Base-by-base conservation (phyloP, 2,797 vertebrate species). In the Pseudocheirus occidentalis region DNA sequence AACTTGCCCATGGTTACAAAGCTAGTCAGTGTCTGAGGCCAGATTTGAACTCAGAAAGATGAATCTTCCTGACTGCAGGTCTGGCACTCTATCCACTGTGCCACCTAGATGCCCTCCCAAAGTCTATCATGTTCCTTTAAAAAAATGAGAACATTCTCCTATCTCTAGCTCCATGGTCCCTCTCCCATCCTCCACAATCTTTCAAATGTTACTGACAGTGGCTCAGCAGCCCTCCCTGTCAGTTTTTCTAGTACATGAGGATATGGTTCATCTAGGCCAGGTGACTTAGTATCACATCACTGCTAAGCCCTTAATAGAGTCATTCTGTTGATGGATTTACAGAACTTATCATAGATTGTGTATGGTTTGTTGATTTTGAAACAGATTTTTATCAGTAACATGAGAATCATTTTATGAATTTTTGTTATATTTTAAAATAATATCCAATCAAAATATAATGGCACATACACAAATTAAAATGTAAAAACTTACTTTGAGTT, bases 341-440 rank as follows among this genome's bases (percentile, higher is more conserved):
- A 50, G 73, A 81, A 46, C 24, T 12, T 87, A 40, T n/a, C 34
- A 73, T 18, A 46, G 3, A 27, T 24, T 24, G 18, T 40, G 1
- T 87, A 11, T 87, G 21, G 2, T 24, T 50, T 50, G 21, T 87
- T 87, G 9, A 46, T 87, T 87, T 50, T 50, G 73, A 87, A 87
- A 27, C 40, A 12, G 21, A 62, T 81, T 27, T 27, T 87, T 6
- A 46, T 87, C 21, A 0, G 40, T 87, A 87, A 50, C n/a, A 46
- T 40, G 40, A 46, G 11, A 87, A 87, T 2, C 40, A 27, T 9
- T 87, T 87, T 18, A 81, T 87, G 73, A 50, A 87, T 87, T 87
- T 50, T 24, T 50, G 4, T 81, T 96, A n/a, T 29, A 21, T 24
- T 94, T 31, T 91, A 96, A 96, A 89, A 91, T 92, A 87, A 1